Evolutionary conservation across 2,888 invertebrate genomes (phyloP), one percentile per base, ranked within the genome.

Genomic region (Scelioninae gen. 2): DNA sequence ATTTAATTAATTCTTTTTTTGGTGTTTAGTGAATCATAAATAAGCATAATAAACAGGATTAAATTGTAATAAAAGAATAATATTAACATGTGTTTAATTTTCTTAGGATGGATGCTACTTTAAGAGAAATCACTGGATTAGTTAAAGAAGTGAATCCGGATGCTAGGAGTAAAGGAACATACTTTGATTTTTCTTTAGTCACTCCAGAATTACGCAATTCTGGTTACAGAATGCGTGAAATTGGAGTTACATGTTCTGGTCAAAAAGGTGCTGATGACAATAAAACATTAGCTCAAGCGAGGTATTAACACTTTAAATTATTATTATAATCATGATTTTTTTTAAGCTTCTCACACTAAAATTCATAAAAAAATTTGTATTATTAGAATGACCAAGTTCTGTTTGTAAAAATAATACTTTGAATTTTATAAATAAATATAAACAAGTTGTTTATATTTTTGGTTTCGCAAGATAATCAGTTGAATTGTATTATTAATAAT

Each of bases 91-190:
- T 39, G 1, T 7, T 39, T 2, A 43, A 28, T 28, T 46, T 71
- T 45, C 19, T 13, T 25, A 90, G 91, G 91, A 88, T 91, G 90
- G 93, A 99, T 87, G 99, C 99, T 2, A 97, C 97, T 0, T 89
- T 99, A 11, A 92, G 96, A 75, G 99, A 99, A 87, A 90, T 99
- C 7, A 97, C 97, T 0, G 94, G 94, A n/a, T 88, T 99, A 5
- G 97, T 99, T 0, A 97, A 97, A 84, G 98, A 99, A 89, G 98
- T 99, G 0, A 98, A 98, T 86, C 96, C 96, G 4, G 98, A 98
- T 85, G 96, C 98, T 0, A 89, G 98, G 50, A 92, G 94, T 60
- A 96, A 96, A 85, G 98, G 98, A 43, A 98, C 98, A 2, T 96
- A 95, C 82, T 98, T 99, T 86, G 97, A 96, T 85, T 99, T 99